Evolutionary conservation across 2,797 vertebrate species (phyloP).

Genomic region (Karalla daura): DNA sequence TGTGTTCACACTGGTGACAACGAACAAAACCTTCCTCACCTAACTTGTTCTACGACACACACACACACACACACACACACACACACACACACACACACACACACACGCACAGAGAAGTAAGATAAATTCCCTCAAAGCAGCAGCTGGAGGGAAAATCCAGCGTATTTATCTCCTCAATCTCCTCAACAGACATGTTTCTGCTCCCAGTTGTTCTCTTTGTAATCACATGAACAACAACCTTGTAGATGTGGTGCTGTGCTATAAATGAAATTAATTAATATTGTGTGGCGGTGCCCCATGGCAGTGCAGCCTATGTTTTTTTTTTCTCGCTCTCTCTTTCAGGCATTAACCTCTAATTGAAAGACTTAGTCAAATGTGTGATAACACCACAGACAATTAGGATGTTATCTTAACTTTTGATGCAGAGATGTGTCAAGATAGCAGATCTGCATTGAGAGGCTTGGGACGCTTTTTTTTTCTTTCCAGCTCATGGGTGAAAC

Average conservation of each 20-base stretch:
- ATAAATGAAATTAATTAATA: conserved; percentile 80
- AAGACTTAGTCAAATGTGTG: conserved; percentile 73
- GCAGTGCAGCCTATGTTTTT: conserved; percentile 53
- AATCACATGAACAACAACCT: conserved; percentile 66
- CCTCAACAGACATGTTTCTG: conserved; percentile 52
- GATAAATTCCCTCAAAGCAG: conserved; percentile 21
- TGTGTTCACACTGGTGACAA: conserved; percentile 24
- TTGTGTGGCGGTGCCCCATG: conserved; percentile 63
- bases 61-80: background rate
- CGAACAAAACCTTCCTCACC: background rate
- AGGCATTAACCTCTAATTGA: conserved; percentile 71
- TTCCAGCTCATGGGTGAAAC: conserved; percentile 16
- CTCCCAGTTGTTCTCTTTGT: conserved; percentile 64
- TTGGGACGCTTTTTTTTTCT: conserved; percentile 14
- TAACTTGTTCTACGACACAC: conserved; percentile 41
- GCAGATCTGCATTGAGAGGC: conserved; percentile 21
- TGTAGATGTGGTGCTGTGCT: conserved; percentile 52
- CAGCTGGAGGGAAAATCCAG: conserved; percentile 18
- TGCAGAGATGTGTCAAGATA: conserved; percentile 64
- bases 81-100: background rate
- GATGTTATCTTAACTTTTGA: conserved; percentile 67
- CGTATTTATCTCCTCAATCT: conserved; percentile 58
- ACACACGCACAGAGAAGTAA: background rate
- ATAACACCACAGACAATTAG: conserved; percentile 75
- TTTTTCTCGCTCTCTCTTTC: background rate